Conservation (phyloP, 1,140 invertebrate genomes). For the Trinorchestia longiramus region DNA sequence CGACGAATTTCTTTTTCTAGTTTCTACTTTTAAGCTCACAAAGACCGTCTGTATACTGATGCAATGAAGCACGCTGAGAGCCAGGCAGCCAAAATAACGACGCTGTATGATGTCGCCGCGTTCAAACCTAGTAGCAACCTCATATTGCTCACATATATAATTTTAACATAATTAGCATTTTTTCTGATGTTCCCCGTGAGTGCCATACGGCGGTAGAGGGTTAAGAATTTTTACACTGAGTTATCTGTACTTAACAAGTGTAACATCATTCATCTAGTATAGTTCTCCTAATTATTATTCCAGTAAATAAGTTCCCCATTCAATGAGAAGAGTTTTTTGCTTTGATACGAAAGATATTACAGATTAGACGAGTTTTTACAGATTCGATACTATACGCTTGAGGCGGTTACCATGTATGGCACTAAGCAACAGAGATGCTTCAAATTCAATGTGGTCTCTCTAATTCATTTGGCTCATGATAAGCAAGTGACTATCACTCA, state of each 20-base stretch:
- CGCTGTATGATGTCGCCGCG: too few relatives aligned
- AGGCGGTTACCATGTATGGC: background rate
- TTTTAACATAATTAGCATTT: too few relatives aligned
- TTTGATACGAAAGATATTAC: background rate
- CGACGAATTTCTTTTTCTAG: too few relatives aligned
- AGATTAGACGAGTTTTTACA: background rate
- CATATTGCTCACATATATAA: too few relatives aligned
- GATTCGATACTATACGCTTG: background rate
- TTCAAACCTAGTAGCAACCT: too few relatives aligned
- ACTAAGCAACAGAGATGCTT: background rate
- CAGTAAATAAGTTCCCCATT: background rate
- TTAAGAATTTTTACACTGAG: background rate
- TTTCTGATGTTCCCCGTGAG: too few relatives aligned
- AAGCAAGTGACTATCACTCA: background rate
- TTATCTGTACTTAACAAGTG: background rate
- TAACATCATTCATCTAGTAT: background rate
- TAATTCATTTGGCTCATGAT: background rate
- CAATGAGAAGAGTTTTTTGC: background rate
- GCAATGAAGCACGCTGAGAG: too few relatives aligned
- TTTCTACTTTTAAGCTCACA: too few relatives aligned
- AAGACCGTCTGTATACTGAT: too few relatives aligned
- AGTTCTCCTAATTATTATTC: background rate
- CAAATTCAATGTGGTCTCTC: background rate
- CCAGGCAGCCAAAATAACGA: too few relatives aligned
- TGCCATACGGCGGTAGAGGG: too few relatives aligned